Evolutionary conservation across 2,888 invertebrate genomes (phyloP), one percentile per base, ranked within the genome.

Genomic region (Cepaea hortensis): DNA sequence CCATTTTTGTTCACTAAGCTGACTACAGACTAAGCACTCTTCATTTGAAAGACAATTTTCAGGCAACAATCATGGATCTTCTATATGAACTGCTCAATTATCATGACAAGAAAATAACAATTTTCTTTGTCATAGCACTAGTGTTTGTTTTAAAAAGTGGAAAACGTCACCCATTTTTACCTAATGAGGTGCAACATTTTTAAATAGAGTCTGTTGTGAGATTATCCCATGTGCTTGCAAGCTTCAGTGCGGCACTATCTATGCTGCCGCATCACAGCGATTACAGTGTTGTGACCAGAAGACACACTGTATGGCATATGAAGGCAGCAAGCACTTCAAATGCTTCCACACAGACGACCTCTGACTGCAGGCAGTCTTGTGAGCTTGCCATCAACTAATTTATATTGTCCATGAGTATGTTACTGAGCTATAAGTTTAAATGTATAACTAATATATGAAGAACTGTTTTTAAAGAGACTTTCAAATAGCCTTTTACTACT

Each of bases 1-100:
- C 62, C 81, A 86, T 72, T 86, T 86, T 79, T 86, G 86, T 75
- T 18, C n/a, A 23, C 3, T 86, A 20, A 86, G 86, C 82, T 86
- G 86, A 86, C 82, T 65, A 61, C 5, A 73, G 83, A 35, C 79
- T 62, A 13, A n/a, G 55, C 15, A 62, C 48, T 50, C 20, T 76
- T 9, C 76, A 50, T 48, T 5, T 75, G 48, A 46, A 20, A 50
- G 20, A 7, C 55, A 23, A 23, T 61, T 77, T 13, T 6, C 20
- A 77, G 13, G 13, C 35, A 55, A 46, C 0, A 13, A 9, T 15
- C 23, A 55, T 11, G 1, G 50, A n/a, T 11, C 18, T 20, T 23
- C 55, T 55, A 55, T 9, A 6, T 55, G 55, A 55, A 55, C 55
- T 55, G 6, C 7, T 9, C 55, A 55, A 11, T 55, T 55, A 11